Evolutionary conservation across 2,888 invertebrate genomes (phyloP), one percentile per base, ranked within the genome.

Genomic region (Tiphia femorata): DNA sequence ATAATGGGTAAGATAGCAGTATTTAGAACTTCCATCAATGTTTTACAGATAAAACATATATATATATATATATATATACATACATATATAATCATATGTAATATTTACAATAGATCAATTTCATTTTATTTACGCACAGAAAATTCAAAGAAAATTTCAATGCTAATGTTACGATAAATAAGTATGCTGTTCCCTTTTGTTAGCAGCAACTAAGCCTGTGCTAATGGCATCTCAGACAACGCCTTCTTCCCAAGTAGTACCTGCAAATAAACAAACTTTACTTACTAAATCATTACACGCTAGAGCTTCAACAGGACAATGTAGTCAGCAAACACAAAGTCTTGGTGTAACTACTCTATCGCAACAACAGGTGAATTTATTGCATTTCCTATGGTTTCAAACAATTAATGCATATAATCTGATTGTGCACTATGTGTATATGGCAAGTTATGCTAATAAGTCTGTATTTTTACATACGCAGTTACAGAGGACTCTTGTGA

Each of bases 1-100:
- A 81, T 83, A 59, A 80, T 82, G 78, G 80, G 83, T 83, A 60
- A 80, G 76, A n/a, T n/a, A n/a, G n/a, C n/a, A n/a, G n/a, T n/a
- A n/a, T n/a, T n/a, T n/a, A n/a, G n/a, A n/a, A n/a, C n/a, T n/a
- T n/a, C n/a, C n/a, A n/a, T n/a, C n/a, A n/a, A n/a, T n/a, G n/a
- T 25, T 29, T 16, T 44, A 10, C 29, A 46, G 7, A 33, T 33
- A 46, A 37, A 37, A 19, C 14, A 14, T 40, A 1, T 2, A 19
- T n/a, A 19, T n/a, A 12, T 21, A n/a, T 21, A 10, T 40, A 20
- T 40, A n/a, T 23, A 27, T 10, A 38, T 40, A 14, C 0, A 8
- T 51, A 12, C n/a, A 21, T 33, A 17, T 25, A 8, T 16, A 30
- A 20, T 2, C 37, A 27, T 3, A n/a, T 58, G 37, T 8, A 25